Base-by-base conservation (phyloP, 2,888 invertebrate genomes). In the Dolomedes plantarius region DNA sequence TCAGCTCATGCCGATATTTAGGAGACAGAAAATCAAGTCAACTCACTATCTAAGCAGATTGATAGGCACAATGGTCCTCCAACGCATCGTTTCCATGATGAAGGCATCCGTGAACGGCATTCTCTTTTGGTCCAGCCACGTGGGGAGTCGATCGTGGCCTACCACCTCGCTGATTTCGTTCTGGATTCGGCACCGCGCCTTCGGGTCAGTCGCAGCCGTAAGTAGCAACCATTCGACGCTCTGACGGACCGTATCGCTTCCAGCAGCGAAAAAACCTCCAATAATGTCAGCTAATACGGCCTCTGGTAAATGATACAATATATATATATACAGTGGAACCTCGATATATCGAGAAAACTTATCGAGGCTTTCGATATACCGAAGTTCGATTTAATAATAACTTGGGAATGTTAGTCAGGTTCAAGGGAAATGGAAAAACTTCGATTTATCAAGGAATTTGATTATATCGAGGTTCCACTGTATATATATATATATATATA, bases 61-160 rank as follows among this genome's bases (percentile, higher is more conserved):
- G 13, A 88, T 50, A 1, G 88, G 88, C 16, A 81, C 62, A 1
- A 86, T 74, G 0, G 81, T 76, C 62, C 75, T 74, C 79, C 81
- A 88, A 19, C 88, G 39, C 79, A 77, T 73, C n/a, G 72, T n/a
- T 36, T 88, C 88, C 71, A 69, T 65, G 27, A 88, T 75, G n/a
- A 88, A 80, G 1, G 88, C 88, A 32, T 78, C 62, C 11, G 78
- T 82, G 62, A 88, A 88, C 0, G 88, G 88, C 79, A 88, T 77
- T 0, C 68, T 23, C 2, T 31, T 11, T 11, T 79, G 81, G 68
- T 88, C 87, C 3, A 7, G 39, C 62, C 64, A 78, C 6, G 28
- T 28, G 1, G 88, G 88, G 0, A 27, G 1, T 3, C 88, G 74
- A 5, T 75, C 64, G 6, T 19, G 50, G 1, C 88, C 88, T 39